Evolutionary conservation across 2,888 invertebrate species (phyloP), one percentile per base, ranked within the genome.

Genomic region (Andrena minutula): DNA sequence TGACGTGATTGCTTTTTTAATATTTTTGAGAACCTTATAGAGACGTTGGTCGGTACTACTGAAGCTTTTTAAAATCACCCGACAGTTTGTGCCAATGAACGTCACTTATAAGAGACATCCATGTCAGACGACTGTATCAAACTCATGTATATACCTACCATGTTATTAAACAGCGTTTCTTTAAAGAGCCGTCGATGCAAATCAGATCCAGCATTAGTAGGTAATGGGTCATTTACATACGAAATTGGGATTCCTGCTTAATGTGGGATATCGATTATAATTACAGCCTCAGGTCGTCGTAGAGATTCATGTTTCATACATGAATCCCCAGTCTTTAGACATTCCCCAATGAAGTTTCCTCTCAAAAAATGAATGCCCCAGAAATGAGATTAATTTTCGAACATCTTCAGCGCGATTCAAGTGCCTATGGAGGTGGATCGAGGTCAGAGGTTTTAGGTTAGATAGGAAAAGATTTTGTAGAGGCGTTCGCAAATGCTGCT

Each of bases 401-500:
- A 58, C 8, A 28, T 28, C 26, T 26, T 28, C 58, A 2, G 26
- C 28, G 58, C 16, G 26, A 28, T 28, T 16, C 58, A 28, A 3
- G 5, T 16, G 16, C 2, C 10, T 26, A 2, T 56, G 56, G 4
- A 56, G 58, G 41, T 41, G 41, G 41, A 41, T 41, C 41, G 41
- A 41, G 41, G 41, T 16, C 41, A 20, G 23, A 10, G 10, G 12
- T 23, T 56, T 10, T 1, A 20, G 32, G 20, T 35, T 10, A 2
- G 12, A 35, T 56, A 28, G 35, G 49, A 58, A 63, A 70, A 30
- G 56, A 35, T 20, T 66, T 23, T 3, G 66, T 30, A 23, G 35
- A 65, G 68, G 32, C 12, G 47, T 58, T 49, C 69, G 77, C 64
- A 69, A 80, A 78, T 78, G 53, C 49, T 51, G 49, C 64, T 80